Conservation (phyloP, 2,797 vertebrate genomes). For the Sphenodon punctatus region DNA sequence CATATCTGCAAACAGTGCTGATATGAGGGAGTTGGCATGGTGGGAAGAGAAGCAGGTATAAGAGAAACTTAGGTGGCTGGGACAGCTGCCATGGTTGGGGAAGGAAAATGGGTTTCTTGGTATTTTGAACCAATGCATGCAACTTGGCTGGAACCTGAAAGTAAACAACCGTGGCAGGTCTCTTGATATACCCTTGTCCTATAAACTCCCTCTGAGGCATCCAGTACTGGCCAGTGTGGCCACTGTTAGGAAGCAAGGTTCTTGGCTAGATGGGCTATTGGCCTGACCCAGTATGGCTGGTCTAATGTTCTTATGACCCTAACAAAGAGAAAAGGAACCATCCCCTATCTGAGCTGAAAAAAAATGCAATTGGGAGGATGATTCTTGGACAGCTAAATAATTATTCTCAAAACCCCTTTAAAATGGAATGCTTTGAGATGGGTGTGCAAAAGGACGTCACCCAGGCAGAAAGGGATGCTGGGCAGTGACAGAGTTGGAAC, state of each 20-base stretch:
- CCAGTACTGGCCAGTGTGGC: no score
- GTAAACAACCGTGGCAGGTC: no score
- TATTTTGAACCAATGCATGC: no score
- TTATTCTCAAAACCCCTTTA: background rate
- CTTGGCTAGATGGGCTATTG: no score
- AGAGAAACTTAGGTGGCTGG: background rate
- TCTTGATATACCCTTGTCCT: no score
- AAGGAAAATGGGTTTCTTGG: background rate
- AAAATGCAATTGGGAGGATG: background rate
- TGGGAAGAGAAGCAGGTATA: background rate
- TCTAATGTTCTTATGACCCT: background rate
- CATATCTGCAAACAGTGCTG: background rate
- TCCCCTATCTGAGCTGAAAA: background rate
- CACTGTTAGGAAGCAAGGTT: no score
- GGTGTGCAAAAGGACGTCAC: no score
- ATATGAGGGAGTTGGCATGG: background rate
- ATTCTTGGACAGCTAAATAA: background rate
- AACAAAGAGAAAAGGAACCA: background rate
- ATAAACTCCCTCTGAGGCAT: no score
- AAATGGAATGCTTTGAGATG: background rate
- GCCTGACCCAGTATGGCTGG: no score
- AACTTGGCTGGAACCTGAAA: no score
- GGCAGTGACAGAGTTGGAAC: background rate
- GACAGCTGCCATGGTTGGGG: background rate
- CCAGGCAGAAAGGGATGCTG: background rate